A percentile compares a stretch with the other conserved stretches of the same genome.
Conservation (phyloP, 2,888 invertebrate species). For the Phragmatobia fuliginosa region DNA sequence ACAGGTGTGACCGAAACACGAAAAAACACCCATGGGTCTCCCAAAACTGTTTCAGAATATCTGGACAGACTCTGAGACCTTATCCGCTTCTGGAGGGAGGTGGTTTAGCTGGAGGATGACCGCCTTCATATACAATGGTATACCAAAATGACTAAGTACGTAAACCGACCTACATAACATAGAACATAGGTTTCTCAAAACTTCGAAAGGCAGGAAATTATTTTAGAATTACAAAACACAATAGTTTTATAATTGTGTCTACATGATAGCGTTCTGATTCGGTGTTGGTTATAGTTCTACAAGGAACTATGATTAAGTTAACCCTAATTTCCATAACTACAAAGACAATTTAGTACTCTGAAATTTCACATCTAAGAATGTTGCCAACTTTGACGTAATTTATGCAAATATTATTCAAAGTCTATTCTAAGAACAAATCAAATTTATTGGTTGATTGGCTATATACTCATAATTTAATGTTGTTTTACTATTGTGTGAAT, state of each 20-base stretch:
- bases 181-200: too few species aligned
- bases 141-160: too few species aligned
- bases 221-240: neutral
- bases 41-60: too few species aligned
- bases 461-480: neutral
- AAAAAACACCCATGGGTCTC: too few species aligned
- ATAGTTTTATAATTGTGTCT: neutral
- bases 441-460: neutral
- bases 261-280: neutral
- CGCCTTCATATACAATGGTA: too few species aligned
- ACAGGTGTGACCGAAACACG: too few species aligned
- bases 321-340: neutral
- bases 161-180: too few species aligned
- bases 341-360: neutral
- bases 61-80: too few species aligned
- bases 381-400: neutral
- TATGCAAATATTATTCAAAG: conserved; percentile 1
- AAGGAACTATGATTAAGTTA: neutral
- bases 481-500: neutral
- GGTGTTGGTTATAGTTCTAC: neutral
- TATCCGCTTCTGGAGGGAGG: too few species aligned
- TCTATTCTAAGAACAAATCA: neutral
- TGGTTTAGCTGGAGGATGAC: too few species aligned
- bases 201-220: too few species aligned
- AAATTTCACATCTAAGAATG: neutral